Evolutionary conservation across 2,888 invertebrate species (phyloP), one percentile per base, ranked within the genome.

Genomic region (Megamerina dolium): DNA sequence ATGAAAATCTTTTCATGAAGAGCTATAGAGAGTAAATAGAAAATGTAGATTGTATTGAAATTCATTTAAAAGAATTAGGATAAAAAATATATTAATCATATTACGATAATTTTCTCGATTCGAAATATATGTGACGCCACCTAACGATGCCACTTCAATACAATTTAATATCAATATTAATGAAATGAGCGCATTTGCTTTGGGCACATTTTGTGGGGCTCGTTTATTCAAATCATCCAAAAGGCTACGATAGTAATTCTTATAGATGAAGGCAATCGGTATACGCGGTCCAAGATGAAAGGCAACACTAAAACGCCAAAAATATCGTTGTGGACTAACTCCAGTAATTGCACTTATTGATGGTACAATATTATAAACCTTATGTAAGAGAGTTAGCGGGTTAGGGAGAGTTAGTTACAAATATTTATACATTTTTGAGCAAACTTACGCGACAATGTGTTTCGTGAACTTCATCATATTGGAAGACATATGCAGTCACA

Each of bases 331-430:
- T 19, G 94, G 93, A 63, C 88, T 87, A 56, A 93, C 83, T 39
- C 93, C 93, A 49, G 93, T 94, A 69, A 94, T 89, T 54, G 94
- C 90, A 78, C 92, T 93, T 75, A 93, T 92, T 60, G 92, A 92
- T 62, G 94, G 93, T 66, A 94, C 85, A 71, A 91, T 82, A 73
- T 94, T 94, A 72, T 88, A 90, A 43, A 92, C 93, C 93, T 93
- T 8, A 23, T 8, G 71, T 10, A 48, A 37, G n/a, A n/a, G 23
- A 33, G 8, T 17, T n/a, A 34, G 13, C 9, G 17, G 12, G 4
- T 29, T 4, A 14, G 14, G 45, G 14, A 29, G 3, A 20, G 23
- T 16, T 26, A 18, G 41, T 32, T 20, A 27, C 16, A 33, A 12
- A 14, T 16, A 43, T 23, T 35, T 10, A 8, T n/a, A 43, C 13